Evolutionary conservation across 2,797 vertebrate genomes (phyloP).

Genomic region (Sebastes itinus): DNA sequence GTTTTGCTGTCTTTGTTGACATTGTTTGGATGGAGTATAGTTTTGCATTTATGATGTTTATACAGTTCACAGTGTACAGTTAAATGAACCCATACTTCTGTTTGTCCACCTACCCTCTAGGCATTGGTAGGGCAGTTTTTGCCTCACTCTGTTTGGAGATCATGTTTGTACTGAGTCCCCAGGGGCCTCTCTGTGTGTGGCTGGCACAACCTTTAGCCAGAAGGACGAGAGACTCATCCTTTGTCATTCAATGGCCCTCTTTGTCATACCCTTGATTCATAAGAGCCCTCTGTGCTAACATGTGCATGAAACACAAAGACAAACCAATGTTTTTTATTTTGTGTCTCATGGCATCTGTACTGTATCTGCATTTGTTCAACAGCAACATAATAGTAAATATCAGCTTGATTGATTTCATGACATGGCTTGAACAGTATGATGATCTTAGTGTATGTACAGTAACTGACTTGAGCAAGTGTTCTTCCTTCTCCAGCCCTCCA

Average conservation of each 20-base stretch:
- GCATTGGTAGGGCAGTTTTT: conserved; percentile 10
- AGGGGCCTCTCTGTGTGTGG: conserved; percentile 39
- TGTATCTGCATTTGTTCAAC: not conserved
- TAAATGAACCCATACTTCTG: not conserved
- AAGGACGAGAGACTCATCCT: conserved; percentile 32
- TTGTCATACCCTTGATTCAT: conserved; percentile 34
- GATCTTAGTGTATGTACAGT: not conserved
- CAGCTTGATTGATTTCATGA: not conserved
- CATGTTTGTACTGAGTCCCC: conserved; percentile 47
- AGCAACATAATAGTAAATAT: not conserved
- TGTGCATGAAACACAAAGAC: conserved; percentile 4
- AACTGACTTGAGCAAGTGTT: conserved; percentile 45
- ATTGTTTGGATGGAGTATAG: not conserved
- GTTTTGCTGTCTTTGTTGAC: conserved; percentile 1
- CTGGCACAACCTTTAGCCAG: conserved; percentile 58
- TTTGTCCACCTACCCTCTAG: conserved; percentile 8
- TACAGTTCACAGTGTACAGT: not conserved
- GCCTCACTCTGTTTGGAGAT: conserved; percentile 48
- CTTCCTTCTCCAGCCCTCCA: conserved; percentile 65
- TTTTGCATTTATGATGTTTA: conserved; percentile 6
- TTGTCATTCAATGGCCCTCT: conserved; percentile 49
- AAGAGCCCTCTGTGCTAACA: conserved; percentile 15
- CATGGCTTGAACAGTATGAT: not conserved
- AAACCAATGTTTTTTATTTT: conserved; percentile 5
- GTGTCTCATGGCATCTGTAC: not conserved